phyloP scores from a whole-genome alignment of 2,113 vertebrate species.

The Planiliza haematocheilus region DNA sequence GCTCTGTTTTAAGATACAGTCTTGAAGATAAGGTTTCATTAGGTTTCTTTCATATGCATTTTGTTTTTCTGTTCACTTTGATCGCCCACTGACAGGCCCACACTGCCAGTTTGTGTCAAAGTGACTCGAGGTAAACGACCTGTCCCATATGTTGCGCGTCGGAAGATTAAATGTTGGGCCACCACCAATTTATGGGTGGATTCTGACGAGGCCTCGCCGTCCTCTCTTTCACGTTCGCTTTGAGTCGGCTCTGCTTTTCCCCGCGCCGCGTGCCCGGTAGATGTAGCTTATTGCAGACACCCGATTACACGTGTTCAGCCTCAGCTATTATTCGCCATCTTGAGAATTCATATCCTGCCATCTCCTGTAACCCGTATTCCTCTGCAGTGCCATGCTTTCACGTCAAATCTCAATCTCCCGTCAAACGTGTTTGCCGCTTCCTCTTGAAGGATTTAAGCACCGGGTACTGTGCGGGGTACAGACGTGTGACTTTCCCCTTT shows the following conservation, averaged over 20 bases:
- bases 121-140: background rate
- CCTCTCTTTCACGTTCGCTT: slow-evolving; percentile 33
- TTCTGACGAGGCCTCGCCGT: slow-evolving; percentile 21
- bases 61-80: background rate
- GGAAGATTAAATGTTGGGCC: slow-evolving; percentile 9
- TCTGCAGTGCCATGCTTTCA: background rate
- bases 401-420: background rate
- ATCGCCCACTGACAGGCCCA: background rate
- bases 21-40: too few species aligned
- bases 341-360: background rate
- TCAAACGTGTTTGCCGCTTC: background rate
- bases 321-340: background rate
- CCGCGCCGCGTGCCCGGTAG: too few species aligned
- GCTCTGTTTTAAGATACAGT: too few species aligned
- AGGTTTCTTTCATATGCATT: background rate
- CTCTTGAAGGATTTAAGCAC: background rate
- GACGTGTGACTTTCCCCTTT: background rate
- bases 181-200: slow-evolving; percentile 14
- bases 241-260: too few species aligned
- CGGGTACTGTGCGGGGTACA: background rate
- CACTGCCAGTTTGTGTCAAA: background rate
- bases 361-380: background rate
- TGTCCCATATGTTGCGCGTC: slow-evolving; percentile 10
- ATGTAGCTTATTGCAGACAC: background rate
- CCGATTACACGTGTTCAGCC: background rate